Evolutionary conservation across 2,888 invertebrate genomes (phyloP).

Genomic region (Hypomecis punctinalis): DNA sequence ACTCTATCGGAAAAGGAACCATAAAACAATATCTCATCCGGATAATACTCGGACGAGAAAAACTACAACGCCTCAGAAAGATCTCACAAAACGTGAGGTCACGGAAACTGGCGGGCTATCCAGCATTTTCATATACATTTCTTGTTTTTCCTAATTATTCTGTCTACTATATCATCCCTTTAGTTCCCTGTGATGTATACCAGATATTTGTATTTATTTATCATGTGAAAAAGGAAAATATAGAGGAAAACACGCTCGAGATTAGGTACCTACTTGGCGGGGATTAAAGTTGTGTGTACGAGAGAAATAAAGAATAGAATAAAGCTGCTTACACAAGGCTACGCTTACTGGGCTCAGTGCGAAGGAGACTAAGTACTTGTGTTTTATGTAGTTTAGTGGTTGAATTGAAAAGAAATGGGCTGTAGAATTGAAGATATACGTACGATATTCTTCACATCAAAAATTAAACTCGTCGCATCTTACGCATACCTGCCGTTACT

Average conservation of each 20-base stretch:
- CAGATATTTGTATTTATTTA: conserved; percentile 24
- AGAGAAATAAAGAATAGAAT: conserved; percentile 4
- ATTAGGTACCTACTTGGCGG: conserved; percentile 13
- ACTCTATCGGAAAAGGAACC: conserved; percentile 13
- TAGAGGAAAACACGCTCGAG: conserved; percentile 5
- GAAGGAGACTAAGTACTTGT: too few species aligned
- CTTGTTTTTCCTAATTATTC: conserved; percentile 35
- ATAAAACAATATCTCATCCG: conserved; percentile 17
- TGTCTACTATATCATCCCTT: conserved; percentile 32
- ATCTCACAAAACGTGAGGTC: conserved; percentile 16
- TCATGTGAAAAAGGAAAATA: conserved; percentile 16
- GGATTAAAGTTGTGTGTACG: background rate
- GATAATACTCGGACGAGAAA: conserved; percentile 14
- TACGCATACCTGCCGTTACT: too few species aligned
- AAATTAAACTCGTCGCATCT: too few species aligned
- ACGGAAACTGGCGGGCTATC: conserved; percentile 27
- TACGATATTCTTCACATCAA: too few species aligned
- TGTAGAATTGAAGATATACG: too few species aligned
- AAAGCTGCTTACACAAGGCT: background rate
- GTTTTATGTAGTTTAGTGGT: background rate
- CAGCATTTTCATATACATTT: conserved; percentile 29
- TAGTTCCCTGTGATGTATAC: conserved; percentile 26
- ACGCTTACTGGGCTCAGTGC: too few species aligned
- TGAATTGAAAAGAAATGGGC: too few species aligned
- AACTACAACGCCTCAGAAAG: conserved; percentile 16